phyloP scores from a whole-genome alignment of 1,140 invertebrate species.

The Solen grandis region DNA sequence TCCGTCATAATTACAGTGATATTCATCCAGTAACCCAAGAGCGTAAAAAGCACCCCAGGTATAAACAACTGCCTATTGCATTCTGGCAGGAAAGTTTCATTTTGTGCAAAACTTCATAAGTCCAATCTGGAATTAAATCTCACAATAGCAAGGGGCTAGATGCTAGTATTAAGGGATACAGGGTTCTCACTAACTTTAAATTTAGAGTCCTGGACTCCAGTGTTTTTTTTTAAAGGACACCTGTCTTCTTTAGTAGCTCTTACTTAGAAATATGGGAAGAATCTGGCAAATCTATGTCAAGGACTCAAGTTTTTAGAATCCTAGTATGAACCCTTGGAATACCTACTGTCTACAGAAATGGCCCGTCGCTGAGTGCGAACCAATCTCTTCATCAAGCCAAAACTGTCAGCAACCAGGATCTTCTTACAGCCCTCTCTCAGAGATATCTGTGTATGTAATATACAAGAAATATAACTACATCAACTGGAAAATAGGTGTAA shows the following conservation, averaged over 20 bases:
- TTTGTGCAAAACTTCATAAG: no score
- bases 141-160: no score
- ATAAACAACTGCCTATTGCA: no score
- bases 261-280: background rate
- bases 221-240: background rate
- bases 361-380: slow-evolving; percentile 90
- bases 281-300: background rate
- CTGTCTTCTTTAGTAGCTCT: background rate
- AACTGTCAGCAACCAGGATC: slow-evolving; percentile 94
- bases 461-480: slow-evolving; percentile 16
- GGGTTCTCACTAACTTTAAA: no score
- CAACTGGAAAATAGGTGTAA: background rate
- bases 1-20: no score
- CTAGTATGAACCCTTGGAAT: background rate
- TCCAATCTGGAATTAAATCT: no score
- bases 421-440: slow-evolving; percentile 94
- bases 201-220: no score
- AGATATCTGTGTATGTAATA: slow-evolving; percentile 86
- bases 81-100: no score
- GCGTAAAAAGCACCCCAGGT: no score
- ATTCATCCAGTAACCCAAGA: no score
- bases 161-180: no score
- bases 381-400: slow-evolving; percentile 91
- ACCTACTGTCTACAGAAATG: slow-evolving; percentile 85
- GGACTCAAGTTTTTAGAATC: background rate